Percentiles rank a stretch among this genome's conserved stretches.
phyloP scores from a whole-genome alignment of 2,888 invertebrate species.

The Hofmannophila pseudospretella region DNA sequence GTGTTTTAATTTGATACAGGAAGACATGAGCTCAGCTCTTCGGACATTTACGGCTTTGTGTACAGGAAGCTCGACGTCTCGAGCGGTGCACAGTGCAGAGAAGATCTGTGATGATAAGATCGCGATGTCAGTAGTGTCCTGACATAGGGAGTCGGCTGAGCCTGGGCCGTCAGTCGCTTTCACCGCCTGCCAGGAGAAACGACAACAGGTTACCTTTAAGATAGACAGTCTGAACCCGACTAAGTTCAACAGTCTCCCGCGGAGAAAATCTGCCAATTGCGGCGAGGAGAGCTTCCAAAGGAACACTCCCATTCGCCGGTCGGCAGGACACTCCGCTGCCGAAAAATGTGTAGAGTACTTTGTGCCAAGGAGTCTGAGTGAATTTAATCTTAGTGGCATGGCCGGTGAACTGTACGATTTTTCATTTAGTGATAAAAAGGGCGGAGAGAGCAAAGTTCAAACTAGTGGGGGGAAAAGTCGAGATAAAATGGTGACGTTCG shows the following conservation, averaged over 20 bases:
- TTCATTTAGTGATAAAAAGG: conserved; percentile 21
- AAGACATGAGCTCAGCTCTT: conserved; percentile 60
- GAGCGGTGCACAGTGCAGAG: conserved; percentile 64
- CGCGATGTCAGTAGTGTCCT: conserved; percentile 73
- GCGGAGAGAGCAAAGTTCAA: conserved; percentile 24
- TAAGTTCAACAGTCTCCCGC: conserved; percentile 78
- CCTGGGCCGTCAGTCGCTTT: conserved; percentile 42
- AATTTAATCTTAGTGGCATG: conserved; percentile 84
- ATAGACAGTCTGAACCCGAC: conserved; percentile 58
- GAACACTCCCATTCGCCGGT: conserved; percentile 81
- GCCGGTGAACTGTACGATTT: conserved; percentile 54
- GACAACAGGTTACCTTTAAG: conserved; percentile 53
- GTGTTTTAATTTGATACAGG: conserved; percentile 92
- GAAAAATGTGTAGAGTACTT: conserved; percentile 88
- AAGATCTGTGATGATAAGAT: conserved; percentile 54
- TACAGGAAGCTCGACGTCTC: conserved; percentile 33
- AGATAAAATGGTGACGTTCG: conserved; percentile 89
- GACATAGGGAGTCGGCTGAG: conserved; percentile 70
- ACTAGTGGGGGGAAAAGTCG: conserved; percentile 49
- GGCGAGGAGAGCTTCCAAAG: conserved; percentile 78
- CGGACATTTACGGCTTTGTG: conserved; percentile 33
- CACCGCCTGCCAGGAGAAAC: conserved; percentile 30
- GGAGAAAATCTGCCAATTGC: conserved; percentile 54
- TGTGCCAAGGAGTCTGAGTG: conserved; percentile 89
- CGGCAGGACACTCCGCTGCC: conserved; percentile 71